Base-by-base conservation (phyloP, 2,888 invertebrate genomes). In the Vesta saturnalis region DNA sequence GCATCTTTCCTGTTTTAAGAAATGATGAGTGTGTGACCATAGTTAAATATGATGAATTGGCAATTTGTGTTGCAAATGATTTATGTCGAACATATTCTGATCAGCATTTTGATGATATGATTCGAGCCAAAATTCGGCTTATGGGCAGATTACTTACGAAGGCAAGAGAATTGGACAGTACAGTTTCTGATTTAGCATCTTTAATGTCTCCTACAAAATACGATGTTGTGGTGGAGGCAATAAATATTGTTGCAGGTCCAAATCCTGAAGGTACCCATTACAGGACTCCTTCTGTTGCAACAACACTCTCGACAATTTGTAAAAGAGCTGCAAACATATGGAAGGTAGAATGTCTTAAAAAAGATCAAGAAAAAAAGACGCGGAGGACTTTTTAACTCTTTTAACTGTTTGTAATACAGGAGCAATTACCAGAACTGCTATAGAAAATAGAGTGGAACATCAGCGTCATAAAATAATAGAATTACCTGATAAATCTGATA, bases 41-140 rank as follows among this genome's bases (percentile, higher is more conserved):
- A 14, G 15, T 56, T 14, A 12, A 30, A 10, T 56, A 56, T 30
- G 55, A 56, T 30, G 6, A 14, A 8, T 15, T 56, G 8, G 30
- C 14, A 4, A 56, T 56, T 30, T 56, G 3, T 1, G 1, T 23
- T 30, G 55, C 10, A 1, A 30, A 56, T 30, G 3, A 30, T 30
- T 56, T 15, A 8, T 56, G 55, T n/a, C 22, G 16, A 12, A 21
- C 3, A 14, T 30, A 56, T 30, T 22, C 55, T 23, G 21, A 21
- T 16, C 23, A 56, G 15, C 55, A 56, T 56, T 23, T 12, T 12
- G 23, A 56, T 30, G 55, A 56, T 14, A 56, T 56, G 55, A 56
- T 56, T 15, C 3, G 30, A 23, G 23, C 21, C 5, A 21, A 12
- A 6, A 4, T 56, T 14, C 4, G 55, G 6, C 21, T 23, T 6